Evolutionary conservation across 2,888 invertebrate genomes (phyloP).

Genomic region (Platycheirus albimanus): DNA sequence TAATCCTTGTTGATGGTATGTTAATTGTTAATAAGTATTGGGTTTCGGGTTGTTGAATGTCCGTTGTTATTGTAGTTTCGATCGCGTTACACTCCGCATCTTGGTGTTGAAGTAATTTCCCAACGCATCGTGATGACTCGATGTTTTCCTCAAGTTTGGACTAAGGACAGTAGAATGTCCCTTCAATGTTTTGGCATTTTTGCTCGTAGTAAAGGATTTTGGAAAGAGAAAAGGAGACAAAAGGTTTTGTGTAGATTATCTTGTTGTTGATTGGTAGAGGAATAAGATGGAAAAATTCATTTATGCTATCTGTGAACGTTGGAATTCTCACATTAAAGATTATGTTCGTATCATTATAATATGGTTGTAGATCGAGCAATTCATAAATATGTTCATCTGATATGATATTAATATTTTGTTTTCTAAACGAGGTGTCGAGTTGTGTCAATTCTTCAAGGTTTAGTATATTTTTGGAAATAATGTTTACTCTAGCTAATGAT

Average conservation of each 20-base stretch:
- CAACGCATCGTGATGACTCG: too few species aligned
- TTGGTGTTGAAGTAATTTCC: too few species aligned
- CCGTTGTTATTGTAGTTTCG: too few species aligned
- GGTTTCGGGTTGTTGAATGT: too few species aligned
- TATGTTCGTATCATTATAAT: slow-evolving; percentile 17
- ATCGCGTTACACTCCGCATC: too few species aligned
- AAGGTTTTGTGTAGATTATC: slow-evolving; percentile 9
- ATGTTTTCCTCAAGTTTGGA: too few species aligned
- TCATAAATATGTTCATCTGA: slow-evolving; percentile 24
- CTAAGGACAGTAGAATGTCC: too few species aligned
- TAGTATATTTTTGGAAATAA: slow-evolving; percentile 25
- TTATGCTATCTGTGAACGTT: slow-evolving; percentile 5
- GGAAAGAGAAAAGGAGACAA: slow-evolving; percentile 3
- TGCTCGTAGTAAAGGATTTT: too few species aligned
- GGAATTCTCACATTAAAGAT: slow-evolving; percentile 23
- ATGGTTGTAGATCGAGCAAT: slow-evolving; percentile 3
- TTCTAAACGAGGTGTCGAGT: not conserved
- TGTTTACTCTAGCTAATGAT: slow-evolving; percentile 19
- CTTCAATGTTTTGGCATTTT: too few species aligned
- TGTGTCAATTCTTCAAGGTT: slow-evolving; percentile 8
- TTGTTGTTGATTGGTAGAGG: slow-evolving; percentile 5
- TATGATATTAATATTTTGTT: slow-evolving; percentile 11
- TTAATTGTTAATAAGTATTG: too few species aligned
- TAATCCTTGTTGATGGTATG: too few species aligned
- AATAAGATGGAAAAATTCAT: slow-evolving; percentile 6